Evolutionary conservation across 1,140 invertebrate genomes (phyloP).

Genomic region (Drosophila novamexicana): DNA sequence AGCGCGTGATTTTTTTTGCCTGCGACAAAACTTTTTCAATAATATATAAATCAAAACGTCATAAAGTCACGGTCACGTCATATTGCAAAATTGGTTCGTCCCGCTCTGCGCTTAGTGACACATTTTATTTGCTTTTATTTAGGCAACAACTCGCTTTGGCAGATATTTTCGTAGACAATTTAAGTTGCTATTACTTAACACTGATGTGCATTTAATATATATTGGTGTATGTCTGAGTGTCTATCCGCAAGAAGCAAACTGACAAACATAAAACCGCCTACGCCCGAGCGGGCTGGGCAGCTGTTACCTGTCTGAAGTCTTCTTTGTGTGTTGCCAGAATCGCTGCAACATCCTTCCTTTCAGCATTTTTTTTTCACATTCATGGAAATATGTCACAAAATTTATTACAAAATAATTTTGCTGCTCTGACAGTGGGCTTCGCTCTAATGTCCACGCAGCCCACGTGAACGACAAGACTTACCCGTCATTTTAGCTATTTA

Average conservation of each 20-base stretch:
- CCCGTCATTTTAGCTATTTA: conserved; percentile 47
- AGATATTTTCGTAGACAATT: conserved; percentile 69
- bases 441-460: conserved; percentile 48
- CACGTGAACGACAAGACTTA: conserved; percentile 25
- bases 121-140: conserved; percentile 48
- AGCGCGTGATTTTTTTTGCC: conserved; percentile 65
- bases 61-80: conserved; percentile 70
- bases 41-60: conserved; percentile 84
- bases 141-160: conserved; percentile 37
- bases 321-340: conserved; percentile 33
- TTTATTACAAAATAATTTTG: conserved; percentile 83
- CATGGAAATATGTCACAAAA: conserved; percentile 82
- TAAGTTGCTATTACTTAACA: conserved; percentile 62
- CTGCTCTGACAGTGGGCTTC: conserved; percentile 27
- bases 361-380: conserved; percentile 58
- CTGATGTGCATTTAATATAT: conserved; percentile 76
- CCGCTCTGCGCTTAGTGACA: conserved; percentile 10
- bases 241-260: conserved; percentile 18
- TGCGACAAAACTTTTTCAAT: conserved; percentile 79
- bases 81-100: conserved; percentile 48
- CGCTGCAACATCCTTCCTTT: conserved; percentile 27
- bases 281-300: conserved; percentile 40
- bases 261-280: conserved; percentile 37
- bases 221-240: conserved; percentile 29
- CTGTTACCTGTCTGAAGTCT: conserved; percentile 71